A percentile compares a stretch with the other conserved stretches of the same genome.
phyloP scores from a whole-genome alignment of 2,888 invertebrate genomes.

The Rotaria socialis region DNA sequence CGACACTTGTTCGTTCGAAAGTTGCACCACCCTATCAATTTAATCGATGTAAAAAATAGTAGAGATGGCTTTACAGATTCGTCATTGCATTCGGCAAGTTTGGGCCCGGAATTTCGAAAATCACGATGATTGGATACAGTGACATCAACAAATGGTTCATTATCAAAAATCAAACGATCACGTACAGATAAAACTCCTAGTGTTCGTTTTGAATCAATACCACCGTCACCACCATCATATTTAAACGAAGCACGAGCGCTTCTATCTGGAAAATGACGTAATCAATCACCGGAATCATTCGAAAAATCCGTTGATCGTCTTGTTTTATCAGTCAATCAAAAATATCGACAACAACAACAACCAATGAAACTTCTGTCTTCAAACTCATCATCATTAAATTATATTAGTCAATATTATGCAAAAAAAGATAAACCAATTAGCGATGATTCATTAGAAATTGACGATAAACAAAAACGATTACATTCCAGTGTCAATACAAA shows the following conservation, averaged over 20 bases:
- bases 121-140: neutral
- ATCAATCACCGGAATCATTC: neutral
- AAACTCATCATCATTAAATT: neutral
- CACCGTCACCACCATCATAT: neutral
- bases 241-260: slow-evolving; percentile 14
- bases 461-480: neutral
- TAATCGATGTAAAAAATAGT: neutral
- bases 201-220: neutral
- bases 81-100: neutral
- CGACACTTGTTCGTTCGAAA: neutral
- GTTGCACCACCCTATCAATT: neutral
- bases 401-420: slow-evolving; percentile 22
- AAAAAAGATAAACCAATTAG: neutral
- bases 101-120: neutral
- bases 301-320: slow-evolving; percentile 29
- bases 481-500: neutral
- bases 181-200: neutral
- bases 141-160: slow-evolving; percentile 1
- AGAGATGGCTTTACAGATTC: neutral
- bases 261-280: neutral
- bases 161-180: neutral
- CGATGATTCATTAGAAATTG: neutral
- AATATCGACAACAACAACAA: neutral
- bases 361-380: neutral
- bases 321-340: slow-evolving; percentile 5